These are phyloP conservation scores for Neogobius melanostomus DNA, from an alignment of 2,113 vertebrate species.

Conservation along the genomic window DNA sequence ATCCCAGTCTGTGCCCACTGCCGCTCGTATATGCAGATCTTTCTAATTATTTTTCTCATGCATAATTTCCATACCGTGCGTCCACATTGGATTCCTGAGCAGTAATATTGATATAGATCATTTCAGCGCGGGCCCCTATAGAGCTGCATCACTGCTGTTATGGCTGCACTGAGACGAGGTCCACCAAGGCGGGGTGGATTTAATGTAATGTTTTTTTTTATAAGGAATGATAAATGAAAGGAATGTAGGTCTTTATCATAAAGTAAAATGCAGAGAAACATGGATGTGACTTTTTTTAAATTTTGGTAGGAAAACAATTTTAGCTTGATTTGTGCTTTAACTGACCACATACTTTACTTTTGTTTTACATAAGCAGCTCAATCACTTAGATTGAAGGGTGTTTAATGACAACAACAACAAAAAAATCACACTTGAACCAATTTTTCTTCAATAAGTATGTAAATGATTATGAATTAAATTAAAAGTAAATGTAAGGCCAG, in stretches of 20 bases:
- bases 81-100: conserved; percentile 17
- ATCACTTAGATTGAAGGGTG: too few species aligned
- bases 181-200: neutral
- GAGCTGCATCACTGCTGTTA: neutral
- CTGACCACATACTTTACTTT: too few species aligned
- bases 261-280: neutral
- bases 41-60: conserved; percentile 58
- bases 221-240: neutral
- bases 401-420: too few species aligned
- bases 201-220: neutral
- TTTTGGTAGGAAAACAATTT: too few species aligned
- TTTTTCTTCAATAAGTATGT: too few species aligned
- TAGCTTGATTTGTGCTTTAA: too few species aligned
- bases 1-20: conserved; percentile 57
- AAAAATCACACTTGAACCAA: too few species aligned
- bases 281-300: neutral
- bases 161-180: neutral
- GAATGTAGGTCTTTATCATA: neutral
- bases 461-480: too few species aligned
- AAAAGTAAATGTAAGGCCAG: too few species aligned
- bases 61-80: conserved; percentile 43
- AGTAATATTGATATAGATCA: conserved; percentile 15
- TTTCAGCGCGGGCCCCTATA: conserved; percentile 17
- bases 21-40: conserved; percentile 33
- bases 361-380: too few species aligned